Percentiles rank a stretch among this genome's conserved stretches.
Evolutionary conservation across 2,888 invertebrate genomes (phyloP).

Genomic region (Apodemia duryi): DNA sequence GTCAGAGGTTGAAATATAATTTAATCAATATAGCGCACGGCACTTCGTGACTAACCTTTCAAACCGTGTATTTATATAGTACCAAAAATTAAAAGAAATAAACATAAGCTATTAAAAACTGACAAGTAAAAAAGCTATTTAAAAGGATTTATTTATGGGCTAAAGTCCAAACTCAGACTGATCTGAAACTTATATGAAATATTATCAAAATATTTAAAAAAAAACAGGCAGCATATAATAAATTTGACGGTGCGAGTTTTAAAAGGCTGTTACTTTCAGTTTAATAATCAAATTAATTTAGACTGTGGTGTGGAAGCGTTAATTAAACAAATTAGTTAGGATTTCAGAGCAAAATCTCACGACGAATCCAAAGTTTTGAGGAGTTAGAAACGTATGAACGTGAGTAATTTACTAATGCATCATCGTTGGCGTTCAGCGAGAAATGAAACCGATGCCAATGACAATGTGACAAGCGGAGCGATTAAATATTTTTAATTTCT

Average conservation of each 20-base stretch:
- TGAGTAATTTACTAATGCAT: slow-evolving; percentile 78
- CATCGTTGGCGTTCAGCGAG: slow-evolving; percentile 50
- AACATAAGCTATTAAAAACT: no score
- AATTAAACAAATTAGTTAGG: slow-evolving; percentile 68
- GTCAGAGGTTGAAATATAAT: no score
- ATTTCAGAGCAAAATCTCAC: slow-evolving; percentile 58
- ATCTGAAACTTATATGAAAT: no score
- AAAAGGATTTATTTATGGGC: no score
- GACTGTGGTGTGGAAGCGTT: slow-evolving; percentile 33
- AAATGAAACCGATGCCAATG: slow-evolving; percentile 43
- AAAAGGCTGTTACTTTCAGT: slow-evolving; percentile 24
- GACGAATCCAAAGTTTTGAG: slow-evolving; percentile 68
- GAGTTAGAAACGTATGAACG: slow-evolving; percentile 60
- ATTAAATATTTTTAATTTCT: not conserved
- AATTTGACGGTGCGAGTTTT: slow-evolving; percentile 16
- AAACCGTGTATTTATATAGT: no score
- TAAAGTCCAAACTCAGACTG: no score
- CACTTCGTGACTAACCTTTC: no score
- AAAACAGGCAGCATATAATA: not conserved
- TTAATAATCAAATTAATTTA: slow-evolving; percentile 29
- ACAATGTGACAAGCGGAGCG: slow-evolving; percentile 29
- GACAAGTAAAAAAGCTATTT: no score
- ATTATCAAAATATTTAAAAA: no score
- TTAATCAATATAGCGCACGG: no score
- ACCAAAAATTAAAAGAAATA: no score